Evolutionary conservation across 2,888 invertebrate genomes (phyloP).

Genomic region (Stenoptilia bipunctidactyla): DNA sequence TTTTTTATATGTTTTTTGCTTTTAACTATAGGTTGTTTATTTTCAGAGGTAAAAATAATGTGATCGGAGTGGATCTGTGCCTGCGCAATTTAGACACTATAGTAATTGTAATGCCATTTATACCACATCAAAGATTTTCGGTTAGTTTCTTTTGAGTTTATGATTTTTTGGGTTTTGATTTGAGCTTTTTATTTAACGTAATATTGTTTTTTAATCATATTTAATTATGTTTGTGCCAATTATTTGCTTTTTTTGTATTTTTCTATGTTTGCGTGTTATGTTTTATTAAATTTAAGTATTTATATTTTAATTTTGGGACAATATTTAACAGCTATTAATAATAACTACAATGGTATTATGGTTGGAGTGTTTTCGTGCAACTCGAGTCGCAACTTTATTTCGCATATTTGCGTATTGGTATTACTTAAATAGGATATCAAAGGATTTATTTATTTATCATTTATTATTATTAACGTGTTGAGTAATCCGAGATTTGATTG

Average conservation of each 20-base stretch:
- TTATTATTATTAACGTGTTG: too few relatives aligned
- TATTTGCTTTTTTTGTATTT: background rate
- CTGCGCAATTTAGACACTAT: constrained; percentile 83
- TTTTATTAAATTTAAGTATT: too few relatives aligned
- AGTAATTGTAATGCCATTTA: constrained; percentile 91
- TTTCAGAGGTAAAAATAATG: constrained; percentile 83
- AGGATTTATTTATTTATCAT: too few relatives aligned
- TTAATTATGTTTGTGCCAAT: background rate
- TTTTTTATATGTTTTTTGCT: too few relatives aligned
- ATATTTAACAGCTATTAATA: too few relatives aligned
- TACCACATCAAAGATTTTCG: constrained; percentile 84
- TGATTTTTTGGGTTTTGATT: background rate
- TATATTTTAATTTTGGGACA: too few relatives aligned
- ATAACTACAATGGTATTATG: too few relatives aligned
- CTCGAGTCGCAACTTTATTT: too few relatives aligned
- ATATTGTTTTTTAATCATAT: background rate
- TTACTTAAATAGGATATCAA: too few relatives aligned
- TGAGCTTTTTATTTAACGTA: background rate
- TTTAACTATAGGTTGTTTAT: constrained; percentile 2
- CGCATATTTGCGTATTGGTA: too few relatives aligned
- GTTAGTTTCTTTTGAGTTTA: constrained; percentile 55
- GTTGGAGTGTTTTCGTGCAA: too few relatives aligned
- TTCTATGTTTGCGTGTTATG: background rate
- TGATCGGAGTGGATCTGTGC: constrained; percentile 85
- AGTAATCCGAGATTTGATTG: too few relatives aligned